A percentile compares a stretch with the other conserved stretches of the same genome.
Evolutionary conservation across 2,113 vertebrate species (phyloP).

Genomic region (Nyctereutes procyonoides): DNA sequence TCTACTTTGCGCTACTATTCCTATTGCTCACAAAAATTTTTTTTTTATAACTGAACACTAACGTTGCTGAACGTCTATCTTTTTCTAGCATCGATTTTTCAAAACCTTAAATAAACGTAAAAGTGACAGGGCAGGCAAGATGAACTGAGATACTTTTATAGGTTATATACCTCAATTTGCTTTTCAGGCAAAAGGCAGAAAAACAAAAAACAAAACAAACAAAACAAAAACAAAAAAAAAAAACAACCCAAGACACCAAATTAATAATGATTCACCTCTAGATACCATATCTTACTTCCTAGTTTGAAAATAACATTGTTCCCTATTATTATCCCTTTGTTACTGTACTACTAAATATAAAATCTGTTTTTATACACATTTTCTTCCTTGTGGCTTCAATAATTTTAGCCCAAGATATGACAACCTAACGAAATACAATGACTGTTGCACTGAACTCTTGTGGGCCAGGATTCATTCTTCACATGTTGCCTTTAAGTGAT

Average conservation of each 20-base stretch:
- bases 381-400: background rate
- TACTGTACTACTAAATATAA: background rate
- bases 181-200: background rate
- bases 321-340: background rate
- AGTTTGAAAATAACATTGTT: background rate
- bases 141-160: background rate
- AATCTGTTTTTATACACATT: background rate
- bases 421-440: background rate
- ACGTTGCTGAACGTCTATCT: conserved; percentile 2
- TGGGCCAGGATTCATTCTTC: background rate
- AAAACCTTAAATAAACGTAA: conserved; percentile 33
- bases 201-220: too few species aligned
- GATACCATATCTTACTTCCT: background rate
- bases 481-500: background rate
- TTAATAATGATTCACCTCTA: background rate
- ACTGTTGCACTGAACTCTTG: background rate
- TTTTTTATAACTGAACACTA: background rate
- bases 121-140: background rate
- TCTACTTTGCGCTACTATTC: background rate
- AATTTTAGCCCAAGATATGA: background rate
- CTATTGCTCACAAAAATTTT: background rate
- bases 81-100: background rate
- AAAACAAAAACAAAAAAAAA: too few species aligned
- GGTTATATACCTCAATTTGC: background rate
- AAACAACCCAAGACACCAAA: background rate